phyloP scores from a whole-genome alignment of 2,113 vertebrate species.

The Neolamprologus modestus region DNA sequence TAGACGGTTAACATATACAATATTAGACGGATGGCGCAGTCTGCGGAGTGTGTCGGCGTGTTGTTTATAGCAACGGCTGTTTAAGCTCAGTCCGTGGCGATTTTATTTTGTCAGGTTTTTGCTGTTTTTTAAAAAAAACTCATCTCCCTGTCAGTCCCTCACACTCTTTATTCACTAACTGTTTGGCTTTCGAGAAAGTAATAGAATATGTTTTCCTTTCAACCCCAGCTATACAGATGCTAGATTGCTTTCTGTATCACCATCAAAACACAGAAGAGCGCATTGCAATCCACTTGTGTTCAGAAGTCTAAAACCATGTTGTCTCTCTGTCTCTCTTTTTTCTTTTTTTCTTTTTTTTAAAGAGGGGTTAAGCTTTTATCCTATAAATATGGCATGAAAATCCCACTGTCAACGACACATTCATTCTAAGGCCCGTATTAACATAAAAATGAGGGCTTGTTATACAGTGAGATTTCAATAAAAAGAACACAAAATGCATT shows the following conservation, averaged over 20 bases:
- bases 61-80: slow-evolving; percentile 20
- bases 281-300: slow-evolving; percentile 62
- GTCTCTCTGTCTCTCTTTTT: slow-evolving; percentile 44
- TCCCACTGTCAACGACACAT: slow-evolving; percentile 66
- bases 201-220: slow-evolving; percentile 66
- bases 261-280: slow-evolving; percentile 57
- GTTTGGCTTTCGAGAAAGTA: slow-evolving; percentile 61
- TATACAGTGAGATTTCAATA: slow-evolving; percentile 76
- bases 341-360: background rate
- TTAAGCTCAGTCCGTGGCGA: slow-evolving; percentile 35
- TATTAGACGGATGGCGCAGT: background rate
- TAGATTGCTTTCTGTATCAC: slow-evolving; percentile 61
- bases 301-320: slow-evolving; percentile 52
- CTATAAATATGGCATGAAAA: slow-evolving; percentile 68
- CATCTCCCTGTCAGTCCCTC: slow-evolving; percentile 52
- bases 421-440: slow-evolving; percentile 65
- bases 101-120: slow-evolving; percentile 40
- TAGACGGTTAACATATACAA: background rate
- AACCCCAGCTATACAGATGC: slow-evolving; percentile 39
- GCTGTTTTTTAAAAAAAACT: slow-evolving; percentile 34
- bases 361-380: slow-evolving; percentile 73
- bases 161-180: slow-evolving; percentile 58
- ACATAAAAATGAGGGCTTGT: slow-evolving; percentile 76
- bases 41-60: background rate
- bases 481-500: slow-evolving; percentile 73